Conservation (phyloP, 2,113 vertebrate species). For the Gambusia affinis region DNA sequence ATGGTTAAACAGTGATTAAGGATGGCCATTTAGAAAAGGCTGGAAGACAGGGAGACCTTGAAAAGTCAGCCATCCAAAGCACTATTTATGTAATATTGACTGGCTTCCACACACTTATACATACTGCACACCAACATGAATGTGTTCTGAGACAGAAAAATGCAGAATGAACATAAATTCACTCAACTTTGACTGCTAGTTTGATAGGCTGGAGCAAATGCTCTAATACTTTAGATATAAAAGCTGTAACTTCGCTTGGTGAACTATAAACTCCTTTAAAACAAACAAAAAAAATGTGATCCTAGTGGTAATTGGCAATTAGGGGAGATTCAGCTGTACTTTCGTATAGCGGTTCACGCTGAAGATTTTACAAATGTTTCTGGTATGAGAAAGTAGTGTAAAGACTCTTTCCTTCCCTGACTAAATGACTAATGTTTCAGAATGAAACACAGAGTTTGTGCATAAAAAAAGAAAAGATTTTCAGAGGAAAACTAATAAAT, state of each 20-base stretch:
- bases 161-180: conserved; percentile 29
- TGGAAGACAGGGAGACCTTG: conserved; percentile 74
- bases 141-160: conserved; percentile 22
- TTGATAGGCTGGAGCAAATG: conserved; percentile 14
- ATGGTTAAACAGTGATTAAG: conserved; percentile 80
- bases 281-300: conserved; percentile 5
- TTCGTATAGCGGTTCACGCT: background rate
- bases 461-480: background rate
- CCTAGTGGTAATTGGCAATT: conserved; percentile 3
- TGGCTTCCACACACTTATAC: conserved; percentile 22
- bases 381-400: background rate
- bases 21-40: conserved; percentile 66
- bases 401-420: background rate
- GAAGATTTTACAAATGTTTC: background rate
- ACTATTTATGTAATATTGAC: conserved; percentile 72
- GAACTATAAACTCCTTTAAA: conserved; percentile 11
- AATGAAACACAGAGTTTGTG: conserved; percentile 11
- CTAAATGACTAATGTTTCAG: background rate
- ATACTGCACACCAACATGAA: conserved; percentile 20
- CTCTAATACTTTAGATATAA: conserved; percentile 15
- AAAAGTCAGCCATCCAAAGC: conserved; percentile 69
- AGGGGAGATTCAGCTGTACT: background rate
- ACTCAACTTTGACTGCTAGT: conserved; percentile 7
- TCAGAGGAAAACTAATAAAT: conserved; percentile 56
- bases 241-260: conserved; percentile 18